Evolutionary conservation across 2,797 vertebrate genomes (phyloP), one percentile per base, ranked within the genome.

Genomic region (Petrocephalus schoutedeni): DNA sequence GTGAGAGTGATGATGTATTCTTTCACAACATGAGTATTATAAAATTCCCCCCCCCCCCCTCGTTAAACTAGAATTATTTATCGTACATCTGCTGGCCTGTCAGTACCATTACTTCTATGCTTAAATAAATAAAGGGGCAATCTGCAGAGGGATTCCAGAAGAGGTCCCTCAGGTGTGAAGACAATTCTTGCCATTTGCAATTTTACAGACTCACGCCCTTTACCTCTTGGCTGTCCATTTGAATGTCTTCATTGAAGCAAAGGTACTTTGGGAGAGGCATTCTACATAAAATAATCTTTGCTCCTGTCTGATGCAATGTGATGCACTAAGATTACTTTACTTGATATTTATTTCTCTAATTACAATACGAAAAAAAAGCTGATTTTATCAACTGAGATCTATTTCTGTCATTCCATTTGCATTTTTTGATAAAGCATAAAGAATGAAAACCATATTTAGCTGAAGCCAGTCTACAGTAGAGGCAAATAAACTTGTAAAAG

Each of bases 111-210:
- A 93, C 94, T 93, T 91, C 90, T 93, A 91, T 90, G 90, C 93
- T 94, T 94, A 91, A 93, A 94, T 93, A 93, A 94, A 94, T 94
- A 89, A 93, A 92, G 90, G 89, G 77, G 88, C 90, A 91, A 87
- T 89, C 90, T 90, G 91, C 90, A 86, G 80, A 57, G 58, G 93
- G 89, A 84, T 19, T 41, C 61, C 85, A 82, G 84, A 86, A 9
- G 59, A 53, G 56, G 41, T 28, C 51, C 85, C 82, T 87, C 67
- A 86, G 88, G 74, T 87, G 67, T 51, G 41, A 88, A 85, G 53
- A 64, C 36, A 86, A 59, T 49, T 16, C 77, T 80, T 87, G 19
- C 77, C 23, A 84, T 45, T 67, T 67, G 36, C 57, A 57, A 12
- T 67, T 84, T 85, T 84, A 64, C 41, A 61, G 56, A 54, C 14